Conservation (phyloP, 2,797 vertebrate species). For the Echiichthys vipera region DNA sequence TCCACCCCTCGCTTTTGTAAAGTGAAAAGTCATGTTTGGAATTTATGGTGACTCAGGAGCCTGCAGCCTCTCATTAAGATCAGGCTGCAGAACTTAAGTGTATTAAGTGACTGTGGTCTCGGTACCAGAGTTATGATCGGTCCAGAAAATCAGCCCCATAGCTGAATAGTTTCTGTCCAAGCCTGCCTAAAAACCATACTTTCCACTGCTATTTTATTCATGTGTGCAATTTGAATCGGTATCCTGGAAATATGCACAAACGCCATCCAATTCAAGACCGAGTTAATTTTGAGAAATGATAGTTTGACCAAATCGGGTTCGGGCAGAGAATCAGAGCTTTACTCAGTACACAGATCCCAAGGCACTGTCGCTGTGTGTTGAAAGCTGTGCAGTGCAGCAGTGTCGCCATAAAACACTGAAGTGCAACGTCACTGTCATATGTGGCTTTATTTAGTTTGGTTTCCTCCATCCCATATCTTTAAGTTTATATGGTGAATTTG, state of each 20-base stretch:
- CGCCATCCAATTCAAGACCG: no score
- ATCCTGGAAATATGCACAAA: no score
- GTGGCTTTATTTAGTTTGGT: slow-evolving; percentile 2
- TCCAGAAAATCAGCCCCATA: no score
- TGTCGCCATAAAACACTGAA: background rate
- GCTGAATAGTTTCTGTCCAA: no score
- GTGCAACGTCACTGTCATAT: background rate
- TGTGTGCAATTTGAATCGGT: no score
- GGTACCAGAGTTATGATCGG: no score
- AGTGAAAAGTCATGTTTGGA: slow-evolving; percentile 44
- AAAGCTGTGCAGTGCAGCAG: background rate
- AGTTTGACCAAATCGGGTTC: no score
- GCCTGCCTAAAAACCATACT: no score
- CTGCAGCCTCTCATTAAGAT: slow-evolving; percentile 10
- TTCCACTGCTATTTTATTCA: no score
- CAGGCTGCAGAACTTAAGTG: slow-evolving; percentile 7
- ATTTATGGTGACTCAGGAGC: slow-evolving; percentile 25
- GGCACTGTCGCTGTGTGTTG: background rate
- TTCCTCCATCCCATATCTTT: background rate
- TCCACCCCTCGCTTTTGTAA: slow-evolving; percentile 1
- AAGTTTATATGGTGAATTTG: background rate
- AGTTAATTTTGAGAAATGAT: no score
- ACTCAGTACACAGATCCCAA: slow-evolving; percentile 3
- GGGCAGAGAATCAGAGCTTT: no score
- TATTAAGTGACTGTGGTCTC: slow-evolving; percentile 7